These are phyloP conservation scores for Magallana ariakensis DNA, from an alignment of 1,140 invertebrate genomes.

Conservation along the genomic window DNA sequence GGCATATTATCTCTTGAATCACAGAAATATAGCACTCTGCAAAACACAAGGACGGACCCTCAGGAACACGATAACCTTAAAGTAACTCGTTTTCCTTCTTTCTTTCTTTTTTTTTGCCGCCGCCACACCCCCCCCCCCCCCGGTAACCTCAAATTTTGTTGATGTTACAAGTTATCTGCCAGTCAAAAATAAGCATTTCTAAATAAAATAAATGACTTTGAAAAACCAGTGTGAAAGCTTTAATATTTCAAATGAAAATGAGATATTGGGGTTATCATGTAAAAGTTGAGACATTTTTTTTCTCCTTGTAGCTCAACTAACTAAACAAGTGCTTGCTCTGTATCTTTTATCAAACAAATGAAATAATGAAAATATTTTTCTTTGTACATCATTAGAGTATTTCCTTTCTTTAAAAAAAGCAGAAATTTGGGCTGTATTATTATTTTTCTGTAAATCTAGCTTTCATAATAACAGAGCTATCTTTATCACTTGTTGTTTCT, in stretches of 20 bases:
- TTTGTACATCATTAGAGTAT: too few relatives aligned
- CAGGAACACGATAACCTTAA: not conserved
- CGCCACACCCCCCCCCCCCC: too few relatives aligned
- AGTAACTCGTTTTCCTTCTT: not conserved
- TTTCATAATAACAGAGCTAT: too few relatives aligned
- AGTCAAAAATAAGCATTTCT: conserved; percentile 4
- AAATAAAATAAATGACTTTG: not conserved
- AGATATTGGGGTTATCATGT: too few relatives aligned
- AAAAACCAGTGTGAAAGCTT: conserved; percentile 20
- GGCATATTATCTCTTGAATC: conserved; percentile 10
- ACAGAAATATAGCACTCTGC: not conserved
- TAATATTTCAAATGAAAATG: not conserved
- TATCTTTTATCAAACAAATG: too few relatives aligned
- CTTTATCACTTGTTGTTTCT: too few relatives aligned
- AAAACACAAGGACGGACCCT: not conserved
- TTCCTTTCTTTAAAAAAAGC: not conserved
- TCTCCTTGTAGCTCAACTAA: too few relatives aligned
- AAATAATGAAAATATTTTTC: too few relatives aligned
- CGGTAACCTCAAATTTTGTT: too few relatives aligned
- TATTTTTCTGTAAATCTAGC: too few relatives aligned
- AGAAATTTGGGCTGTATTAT: not conserved
- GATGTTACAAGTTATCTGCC: not conserved
- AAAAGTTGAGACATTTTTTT: too few relatives aligned
- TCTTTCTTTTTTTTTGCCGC: not conserved
- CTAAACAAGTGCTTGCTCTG: too few relatives aligned